phyloP scores from a whole-genome alignment of 2,797 vertebrate species.

The Podarcis lilfordi region DNA sequence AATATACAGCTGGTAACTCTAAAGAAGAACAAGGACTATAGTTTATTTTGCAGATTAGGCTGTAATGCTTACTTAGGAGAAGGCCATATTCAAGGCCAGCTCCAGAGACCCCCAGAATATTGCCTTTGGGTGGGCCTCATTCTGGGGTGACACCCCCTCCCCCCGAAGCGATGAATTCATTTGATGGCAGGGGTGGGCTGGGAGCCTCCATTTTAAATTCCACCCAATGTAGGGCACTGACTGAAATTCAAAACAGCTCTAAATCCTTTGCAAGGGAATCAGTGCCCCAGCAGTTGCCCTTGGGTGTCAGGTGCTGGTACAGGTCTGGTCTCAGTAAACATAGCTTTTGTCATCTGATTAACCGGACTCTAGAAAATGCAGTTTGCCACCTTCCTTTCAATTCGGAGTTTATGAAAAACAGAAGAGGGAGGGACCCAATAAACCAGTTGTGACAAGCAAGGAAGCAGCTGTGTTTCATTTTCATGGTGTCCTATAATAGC shows the following conservation, averaged over 20 bases:
- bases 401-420: not conserved
- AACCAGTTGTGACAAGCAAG: not conserved
- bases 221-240: not conserved
- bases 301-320: not conserved
- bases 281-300: not conserved
- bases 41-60: not conserved
- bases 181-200: not conserved
- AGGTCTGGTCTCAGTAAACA: not conserved
- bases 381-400: slow-evolving; percentile 25
- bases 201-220: not conserved
- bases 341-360: not conserved
- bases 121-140: not conserved
- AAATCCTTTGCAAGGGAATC: not conserved
- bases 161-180: not conserved
- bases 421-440: not conserved
- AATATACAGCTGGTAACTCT: not conserved
- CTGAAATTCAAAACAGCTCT: not conserved
- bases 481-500: not conserved
- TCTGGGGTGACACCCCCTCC: not conserved
- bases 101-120: not conserved
- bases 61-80: not conserved
- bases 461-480: not conserved
- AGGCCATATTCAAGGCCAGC: not conserved
- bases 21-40: not conserved
- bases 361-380: not conserved